Percentiles rank a stretch among this genome's conserved stretches.
These are phyloP conservation scores for Aporrectodea caliginosa DNA, from an alignment of 1,140 invertebrate genomes.

Conservation along the genomic window DNA sequence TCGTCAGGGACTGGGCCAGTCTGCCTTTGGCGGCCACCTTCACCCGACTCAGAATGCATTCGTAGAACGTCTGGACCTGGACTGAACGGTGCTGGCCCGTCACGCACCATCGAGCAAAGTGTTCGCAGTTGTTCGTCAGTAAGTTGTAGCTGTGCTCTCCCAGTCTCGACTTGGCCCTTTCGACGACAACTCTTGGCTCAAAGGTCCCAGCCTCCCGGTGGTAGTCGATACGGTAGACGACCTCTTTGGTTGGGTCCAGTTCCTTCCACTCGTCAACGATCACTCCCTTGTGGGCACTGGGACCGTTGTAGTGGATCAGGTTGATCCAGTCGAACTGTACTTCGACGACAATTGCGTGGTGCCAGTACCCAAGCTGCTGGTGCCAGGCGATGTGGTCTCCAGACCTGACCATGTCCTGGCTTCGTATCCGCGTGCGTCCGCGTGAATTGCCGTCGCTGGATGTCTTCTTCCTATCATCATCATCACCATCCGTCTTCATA, in stretches of 20 bases:
- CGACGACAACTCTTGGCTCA: not conserved
- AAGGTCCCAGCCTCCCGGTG: too few relatives aligned
- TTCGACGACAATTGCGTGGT: conserved; percentile 23
- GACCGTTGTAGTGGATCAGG: conserved; percentile 20
- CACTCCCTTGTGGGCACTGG: not conserved
- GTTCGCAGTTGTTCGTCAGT: conserved; percentile 28
- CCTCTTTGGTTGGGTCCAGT: not conserved
- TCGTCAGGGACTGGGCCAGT: not conserved
- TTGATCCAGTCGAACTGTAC: not conserved
- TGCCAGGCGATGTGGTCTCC: conserved; percentile 25
- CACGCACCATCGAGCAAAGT: conserved; percentile 26
- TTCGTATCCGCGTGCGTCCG: not conserved
- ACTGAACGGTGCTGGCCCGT: conserved; percentile 15
- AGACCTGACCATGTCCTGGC: not conserved
- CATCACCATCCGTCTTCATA: not conserved
- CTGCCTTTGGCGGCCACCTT: not conserved
- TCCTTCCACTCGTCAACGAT: conserved; percentile 1
- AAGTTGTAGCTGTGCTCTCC: conserved; percentile 20
- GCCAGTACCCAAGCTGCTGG: conserved; percentile 11
- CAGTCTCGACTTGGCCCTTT: conserved; percentile 10
- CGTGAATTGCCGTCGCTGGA: not conserved
- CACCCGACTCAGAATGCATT: not conserved
- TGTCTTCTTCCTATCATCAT: not conserved
- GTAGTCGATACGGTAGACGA: conserved; percentile 16
- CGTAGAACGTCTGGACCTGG: conserved; percentile 7